Evolutionary conservation across 2,888 invertebrate genomes (phyloP).

Genomic region (Liopterus haemorrhoidalis): DNA sequence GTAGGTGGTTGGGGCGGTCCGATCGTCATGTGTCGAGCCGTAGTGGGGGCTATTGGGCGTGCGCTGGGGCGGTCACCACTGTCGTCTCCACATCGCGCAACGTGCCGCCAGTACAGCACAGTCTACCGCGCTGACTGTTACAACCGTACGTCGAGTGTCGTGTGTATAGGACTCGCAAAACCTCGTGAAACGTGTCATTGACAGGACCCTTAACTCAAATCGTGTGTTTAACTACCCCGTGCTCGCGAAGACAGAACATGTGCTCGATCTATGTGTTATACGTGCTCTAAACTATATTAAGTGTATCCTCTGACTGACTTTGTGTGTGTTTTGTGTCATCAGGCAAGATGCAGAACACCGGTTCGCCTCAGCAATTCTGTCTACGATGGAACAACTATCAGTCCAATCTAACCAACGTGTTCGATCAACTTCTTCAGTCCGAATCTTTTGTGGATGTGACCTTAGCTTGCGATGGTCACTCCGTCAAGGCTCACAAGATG

Average conservation of each 20-base stretch:
- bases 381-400: constrained; percentile 92
- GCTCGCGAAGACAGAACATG: background rate
- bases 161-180: too few species aligned
- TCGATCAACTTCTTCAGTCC: constrained; percentile 82
- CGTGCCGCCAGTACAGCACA: constrained; percentile 12
- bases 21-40: constrained; percentile 21
- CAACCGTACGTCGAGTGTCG: constrained; percentile 1
- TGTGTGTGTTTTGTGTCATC: background rate
- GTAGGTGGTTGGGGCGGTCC: constrained; percentile 43
- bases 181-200: too few species aligned
- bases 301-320: too few species aligned
- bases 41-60: constrained; percentile 43
- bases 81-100: constrained; percentile 31
- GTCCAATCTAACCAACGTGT: constrained; percentile 78
- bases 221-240: background rate
- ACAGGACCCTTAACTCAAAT: too few species aligned
- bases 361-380: constrained; percentile 78
- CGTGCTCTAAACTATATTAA: constrained; percentile 25
- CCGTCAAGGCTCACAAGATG: constrained; percentile 89
- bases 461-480: constrained; percentile 83
- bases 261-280: background rate
- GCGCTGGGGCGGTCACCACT: constrained; percentile 45
- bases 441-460: constrained; percentile 90
- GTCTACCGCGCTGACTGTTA: constrained; percentile 13
- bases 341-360: constrained; percentile 50